A percentile compares a stretch with the other conserved stretches of the same genome.
Evolutionary conservation across 2,113 vertebrate species (phyloP).

Genomic region (human (Homo sapiens)): DNA sequence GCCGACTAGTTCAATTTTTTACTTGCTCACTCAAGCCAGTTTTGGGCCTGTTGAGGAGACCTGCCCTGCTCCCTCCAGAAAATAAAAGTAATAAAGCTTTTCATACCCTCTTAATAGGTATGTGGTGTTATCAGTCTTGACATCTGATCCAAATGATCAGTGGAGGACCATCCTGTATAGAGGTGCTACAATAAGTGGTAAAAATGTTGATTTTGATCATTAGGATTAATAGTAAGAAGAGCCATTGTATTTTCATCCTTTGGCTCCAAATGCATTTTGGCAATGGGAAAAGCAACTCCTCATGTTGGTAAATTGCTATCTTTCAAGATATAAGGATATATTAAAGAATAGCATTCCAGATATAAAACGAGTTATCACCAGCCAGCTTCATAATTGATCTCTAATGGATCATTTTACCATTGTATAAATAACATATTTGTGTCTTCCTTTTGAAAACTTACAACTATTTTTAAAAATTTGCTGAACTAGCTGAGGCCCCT

Average conservation of each 20-base stretch:
- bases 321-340: neutral
- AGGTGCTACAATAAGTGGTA: neutral
- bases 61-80: neutral
- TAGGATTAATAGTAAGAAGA: neutral
- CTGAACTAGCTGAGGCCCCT: neutral
- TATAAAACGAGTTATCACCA: neutral
- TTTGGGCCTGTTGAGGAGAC: neutral
- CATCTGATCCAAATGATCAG: neutral
- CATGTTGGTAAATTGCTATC: neutral
- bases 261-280: neutral
- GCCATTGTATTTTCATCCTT: neutral
- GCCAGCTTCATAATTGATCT: neutral
- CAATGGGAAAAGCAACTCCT: neutral
- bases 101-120: neutral
- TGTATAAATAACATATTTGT: neutral
- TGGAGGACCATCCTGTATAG: neutral
- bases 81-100: neutral
- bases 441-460: neutral
- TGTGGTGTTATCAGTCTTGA: neutral
- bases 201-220: neutral
- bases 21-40: neutral
- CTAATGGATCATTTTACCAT: neutral
- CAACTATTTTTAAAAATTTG: neutral
- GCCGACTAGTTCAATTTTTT: neutral
- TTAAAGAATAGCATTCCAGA: neutral